Conservation (phyloP, 2,113 vertebrate species). For the Morone saxatilis region DNA sequence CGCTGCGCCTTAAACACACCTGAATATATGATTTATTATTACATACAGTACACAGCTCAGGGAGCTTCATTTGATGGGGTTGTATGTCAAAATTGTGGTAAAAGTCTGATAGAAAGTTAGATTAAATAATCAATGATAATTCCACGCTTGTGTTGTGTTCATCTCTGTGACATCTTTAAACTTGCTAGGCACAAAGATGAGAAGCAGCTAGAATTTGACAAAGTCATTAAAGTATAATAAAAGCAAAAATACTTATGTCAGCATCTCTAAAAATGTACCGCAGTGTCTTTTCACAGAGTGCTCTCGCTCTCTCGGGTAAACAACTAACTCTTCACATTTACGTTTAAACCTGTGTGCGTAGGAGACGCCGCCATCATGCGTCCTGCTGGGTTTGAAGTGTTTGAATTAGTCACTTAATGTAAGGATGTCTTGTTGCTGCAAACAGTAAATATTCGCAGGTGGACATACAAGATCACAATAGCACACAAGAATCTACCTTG, state of each 20-base stretch:
- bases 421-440: not conserved
- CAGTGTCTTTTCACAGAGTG: too few relatives aligned
- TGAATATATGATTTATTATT: slow-evolving; percentile 13
- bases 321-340: too few relatives aligned
- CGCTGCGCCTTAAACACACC: not conserved
- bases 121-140: slow-evolving; percentile 21
- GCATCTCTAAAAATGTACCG: not conserved
- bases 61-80: not conserved
- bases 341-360: too few relatives aligned
- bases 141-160: slow-evolving; percentile 1
- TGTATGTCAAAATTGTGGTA: not conserved
- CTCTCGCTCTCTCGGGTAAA: too few relatives aligned
- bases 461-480: too few relatives aligned
- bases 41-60: not conserved
- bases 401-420: not conserved
- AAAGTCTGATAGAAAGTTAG: not conserved
- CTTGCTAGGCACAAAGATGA: not conserved
- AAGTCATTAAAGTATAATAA: slow-evolving; percentile 1
- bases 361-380: too few relatives aligned
- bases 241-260: not conserved
- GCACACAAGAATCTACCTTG: too few relatives aligned
- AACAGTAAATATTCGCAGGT: not conserved
- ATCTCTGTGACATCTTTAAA: not conserved
- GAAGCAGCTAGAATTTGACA: not conserved
- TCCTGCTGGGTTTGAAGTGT: not conserved